Conservation (phyloP, 2,888 invertebrate genomes). For the Cerceris ruficornis region DNA sequence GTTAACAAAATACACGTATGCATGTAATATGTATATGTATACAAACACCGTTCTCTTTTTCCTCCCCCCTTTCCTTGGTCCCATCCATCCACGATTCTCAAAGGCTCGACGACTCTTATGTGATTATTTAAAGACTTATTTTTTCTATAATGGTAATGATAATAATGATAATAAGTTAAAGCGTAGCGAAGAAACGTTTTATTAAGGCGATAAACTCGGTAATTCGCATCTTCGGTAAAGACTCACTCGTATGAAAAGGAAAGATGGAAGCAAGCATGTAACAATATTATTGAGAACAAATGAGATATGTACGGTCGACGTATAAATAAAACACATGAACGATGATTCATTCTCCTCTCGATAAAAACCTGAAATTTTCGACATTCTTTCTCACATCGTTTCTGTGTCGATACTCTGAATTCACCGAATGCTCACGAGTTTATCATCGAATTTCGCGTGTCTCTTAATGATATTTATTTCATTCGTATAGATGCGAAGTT, state of each 20-base stretch:
- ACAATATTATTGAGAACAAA: slow-evolving; percentile 71
- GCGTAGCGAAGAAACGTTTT: slow-evolving; percentile 75
- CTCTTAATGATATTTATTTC: too few relatives aligned
- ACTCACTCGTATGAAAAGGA: slow-evolving; percentile 62
- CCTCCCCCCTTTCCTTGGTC: slow-evolving; percentile 2
- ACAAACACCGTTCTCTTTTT: slow-evolving; percentile 45
- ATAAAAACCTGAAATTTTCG: slow-evolving; percentile 9
- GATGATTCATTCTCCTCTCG: slow-evolving; percentile 31
- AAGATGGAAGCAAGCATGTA: slow-evolving; percentile 64
- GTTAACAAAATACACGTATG: slow-evolving; percentile 39
- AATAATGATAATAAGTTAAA: slow-evolving; percentile 72
- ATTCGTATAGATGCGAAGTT: too few relatives aligned
- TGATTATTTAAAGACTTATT: slow-evolving; percentile 81
- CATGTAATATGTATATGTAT: slow-evolving; percentile 60
- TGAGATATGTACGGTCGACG: slow-evolving; percentile 76
- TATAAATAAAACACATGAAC: slow-evolving; percentile 74
- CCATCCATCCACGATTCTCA: slow-evolving; percentile 35
- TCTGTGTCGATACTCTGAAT: neutral
- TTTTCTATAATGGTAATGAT: slow-evolving; percentile 79
- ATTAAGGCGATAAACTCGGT: slow-evolving; percentile 72
- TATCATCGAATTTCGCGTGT: too few relatives aligned
- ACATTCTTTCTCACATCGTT: neutral
- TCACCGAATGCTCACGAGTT: too few relatives aligned
- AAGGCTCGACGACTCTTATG: slow-evolving; percentile 79
- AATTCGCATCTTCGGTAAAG: slow-evolving; percentile 67